These are phyloP conservation scores for Monopis laevigella DNA, from an alignment of 2,888 invertebrate species.

Conservation along the genomic window DNA sequence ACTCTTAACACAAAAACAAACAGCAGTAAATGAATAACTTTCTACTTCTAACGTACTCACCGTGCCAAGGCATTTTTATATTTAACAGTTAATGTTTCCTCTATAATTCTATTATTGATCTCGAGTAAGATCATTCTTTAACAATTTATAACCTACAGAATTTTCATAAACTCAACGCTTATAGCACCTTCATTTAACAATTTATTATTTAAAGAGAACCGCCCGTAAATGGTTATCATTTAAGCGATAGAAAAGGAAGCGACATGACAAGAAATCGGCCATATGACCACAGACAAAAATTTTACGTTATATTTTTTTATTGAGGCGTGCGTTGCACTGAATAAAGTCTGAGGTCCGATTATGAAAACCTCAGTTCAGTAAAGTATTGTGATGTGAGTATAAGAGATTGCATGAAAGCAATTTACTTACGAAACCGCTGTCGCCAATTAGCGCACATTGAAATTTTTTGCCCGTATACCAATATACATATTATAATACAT, in stretches of 20 bases:
- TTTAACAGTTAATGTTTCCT: slow-evolving; percentile 95
- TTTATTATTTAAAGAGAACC: slow-evolving; percentile 55
- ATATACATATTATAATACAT: too few species aligned
- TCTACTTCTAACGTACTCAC: slow-evolving; percentile 77
- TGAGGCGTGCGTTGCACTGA: too few species aligned
- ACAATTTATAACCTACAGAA: slow-evolving; percentile 64
- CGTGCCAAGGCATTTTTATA: slow-evolving; percentile 96
- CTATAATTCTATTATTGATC: slow-evolving; percentile 98
- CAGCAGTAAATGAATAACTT: slow-evolving; percentile 53
- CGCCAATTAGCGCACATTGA: too few species aligned
- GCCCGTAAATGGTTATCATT: slow-evolving; percentile 43
- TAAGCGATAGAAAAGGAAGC: slow-evolving; percentile 53
- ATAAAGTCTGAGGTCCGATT: too few species aligned
- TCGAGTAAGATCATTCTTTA: slow-evolving; percentile 93
- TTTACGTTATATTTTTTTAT: not conserved
- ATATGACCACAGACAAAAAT: slow-evolving; percentile 38
- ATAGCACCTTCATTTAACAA: slow-evolving; percentile 67
- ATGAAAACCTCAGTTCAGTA: too few species aligned
- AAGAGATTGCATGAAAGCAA: too few species aligned
- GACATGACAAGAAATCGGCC: slow-evolving; percentile 50
- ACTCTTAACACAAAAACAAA: too few species aligned
- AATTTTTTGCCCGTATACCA: too few species aligned
- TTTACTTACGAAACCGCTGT: too few species aligned
- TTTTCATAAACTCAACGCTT: slow-evolving; percentile 64
- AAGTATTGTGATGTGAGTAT: too few species aligned